Base-by-base conservation (phyloP, 2,888 invertebrate genomes). In the Leptinotarsa haldemani region DNA sequence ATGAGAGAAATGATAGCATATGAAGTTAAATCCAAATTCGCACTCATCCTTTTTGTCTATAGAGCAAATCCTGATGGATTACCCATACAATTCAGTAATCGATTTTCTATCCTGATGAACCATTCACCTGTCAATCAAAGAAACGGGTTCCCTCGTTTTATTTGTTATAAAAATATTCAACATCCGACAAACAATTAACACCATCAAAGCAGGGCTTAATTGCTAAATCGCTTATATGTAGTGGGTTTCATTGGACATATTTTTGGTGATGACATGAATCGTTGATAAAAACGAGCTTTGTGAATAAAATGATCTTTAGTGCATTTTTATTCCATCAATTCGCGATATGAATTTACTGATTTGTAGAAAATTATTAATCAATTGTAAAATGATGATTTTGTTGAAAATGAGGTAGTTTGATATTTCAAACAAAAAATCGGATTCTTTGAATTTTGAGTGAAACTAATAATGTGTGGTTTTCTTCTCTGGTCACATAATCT, bases 41-140 rank as follows among this genome's bases (percentile, higher is more conserved):
- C 56, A 56, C 56, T 56, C 56, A 56, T 56, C 56, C 56, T 56
- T 56, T 56, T 56, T 56, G 56, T 56, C 56, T 56, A 56, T 56
- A 56, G 3, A 22, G 15, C 56, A 15, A 20, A 22, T 56, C 18
- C 18, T 13, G 22, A 12, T 56, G 56, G 13, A 56, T 56, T 56
- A 13, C 13, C 56, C 56, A 22, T 25, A 18, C 56, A 56, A 56
- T 22, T 56, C 22, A 20, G 56, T 56, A 56, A 56, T 22, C 22
- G 56, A 56, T 56, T 56, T 56, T 12, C 56, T 22, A 56, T 20
- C 56, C 22, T 56, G 56, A 20, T 56, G 22, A 22, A 56, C 13
- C 56, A 56, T 56, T 56, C 56, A 56, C 56, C 56, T 56, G 56
- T 56, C 56, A 56, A 56, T 56, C 56, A 56, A 56, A 9, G 22